Conservation (phyloP, 2,888 invertebrate species). For the Sipha maydis region DNA sequence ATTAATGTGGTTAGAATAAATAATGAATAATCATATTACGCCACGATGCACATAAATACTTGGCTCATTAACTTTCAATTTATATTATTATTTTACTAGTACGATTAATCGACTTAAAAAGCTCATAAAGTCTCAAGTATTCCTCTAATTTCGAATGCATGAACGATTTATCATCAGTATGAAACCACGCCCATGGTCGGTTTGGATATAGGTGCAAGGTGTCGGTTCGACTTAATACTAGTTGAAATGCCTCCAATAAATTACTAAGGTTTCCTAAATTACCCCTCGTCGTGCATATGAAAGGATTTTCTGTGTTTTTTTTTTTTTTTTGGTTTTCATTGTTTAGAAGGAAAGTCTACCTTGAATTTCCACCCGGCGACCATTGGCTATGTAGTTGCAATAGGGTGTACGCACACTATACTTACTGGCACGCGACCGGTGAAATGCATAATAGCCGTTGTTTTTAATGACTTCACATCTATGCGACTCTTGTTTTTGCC, state of each 20-base stretch:
- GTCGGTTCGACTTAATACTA: conserved; percentile 50
- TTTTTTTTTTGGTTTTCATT: conserved; percentile 18
- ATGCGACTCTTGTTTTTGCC: conserved; percentile 49
- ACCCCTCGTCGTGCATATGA: conserved; percentile 38
- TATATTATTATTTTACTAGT: conserved; percentile 9
- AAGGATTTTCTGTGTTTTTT: conserved; percentile 17
- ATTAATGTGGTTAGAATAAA: background rate
- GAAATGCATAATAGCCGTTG: conserved; percentile 59
- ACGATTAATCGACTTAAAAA: conserved; percentile 26
- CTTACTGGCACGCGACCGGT: conserved; percentile 58
- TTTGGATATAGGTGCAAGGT: conserved; percentile 34
- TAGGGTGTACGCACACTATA: conserved; percentile 38
- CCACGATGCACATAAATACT: background rate
- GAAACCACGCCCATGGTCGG: conserved; percentile 44
- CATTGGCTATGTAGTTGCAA: conserved; percentile 5
- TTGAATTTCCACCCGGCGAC: conserved; percentile 26
- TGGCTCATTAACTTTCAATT: conserved; percentile 31
- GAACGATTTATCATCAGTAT: conserved; percentile 40
- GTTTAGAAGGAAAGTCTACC: conserved; percentile 19
- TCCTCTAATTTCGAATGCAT: conserved; percentile 13
- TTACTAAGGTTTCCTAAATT: conserved; percentile 41
- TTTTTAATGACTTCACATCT: conserved; percentile 58
- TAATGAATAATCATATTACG: background rate
- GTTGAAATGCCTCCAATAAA: conserved; percentile 51
- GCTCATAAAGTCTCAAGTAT: conserved; percentile 23